Evolutionary conservation across 2,888 invertebrate genomes (phyloP), one percentile per base, ranked within the genome.

Genomic region (Petrolisthes cinctipes): DNA sequence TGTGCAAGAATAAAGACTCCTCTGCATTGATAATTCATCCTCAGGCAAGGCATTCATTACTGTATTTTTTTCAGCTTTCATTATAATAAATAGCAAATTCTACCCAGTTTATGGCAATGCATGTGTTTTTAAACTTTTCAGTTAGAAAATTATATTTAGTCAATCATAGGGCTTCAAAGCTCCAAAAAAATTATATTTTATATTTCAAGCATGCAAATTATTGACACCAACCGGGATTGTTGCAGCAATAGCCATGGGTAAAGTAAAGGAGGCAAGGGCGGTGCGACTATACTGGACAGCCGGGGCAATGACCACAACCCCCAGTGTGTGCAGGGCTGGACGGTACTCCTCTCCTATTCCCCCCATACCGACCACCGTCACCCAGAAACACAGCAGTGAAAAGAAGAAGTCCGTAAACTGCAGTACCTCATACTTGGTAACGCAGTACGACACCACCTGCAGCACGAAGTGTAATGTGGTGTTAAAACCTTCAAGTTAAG

Each of bases 351-450:
- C 89, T 53, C 76, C 83, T 20, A 84, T 23, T 56, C 86, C 90
- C 11, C 88, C 88, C 51, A 90, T 80, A 23, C 88, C 93, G 71
- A 95, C 92, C 80, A 95, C 92, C 0, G 95, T 94, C 86, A 94
- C 94, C 94, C 94, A 95, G 92, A 94, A 94, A 17, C 95, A 94
- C 89, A 94, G 92, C 83, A 94, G 94, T 54, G 94, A 94, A 83
- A 94, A 93, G 91, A 94, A 94, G 92, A 94, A 95, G 92, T 95
- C 95, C 91, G 94, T 93, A 92, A 94, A 95, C 91, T 94, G 94
- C 68, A 95, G 92, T 20, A 94, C 93, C 92, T 94, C 94, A 91
- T 93, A 93, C 85, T 93, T 92, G 91, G 93, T 94, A 90, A 92
- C 92, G 88, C 93, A 94, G 61, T 93, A 92, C 78, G 93, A 82